These are phyloP conservation scores for Neocrepidodera transversa DNA, from an alignment of 2,888 invertebrate species.

Conservation along the genomic window DNA sequence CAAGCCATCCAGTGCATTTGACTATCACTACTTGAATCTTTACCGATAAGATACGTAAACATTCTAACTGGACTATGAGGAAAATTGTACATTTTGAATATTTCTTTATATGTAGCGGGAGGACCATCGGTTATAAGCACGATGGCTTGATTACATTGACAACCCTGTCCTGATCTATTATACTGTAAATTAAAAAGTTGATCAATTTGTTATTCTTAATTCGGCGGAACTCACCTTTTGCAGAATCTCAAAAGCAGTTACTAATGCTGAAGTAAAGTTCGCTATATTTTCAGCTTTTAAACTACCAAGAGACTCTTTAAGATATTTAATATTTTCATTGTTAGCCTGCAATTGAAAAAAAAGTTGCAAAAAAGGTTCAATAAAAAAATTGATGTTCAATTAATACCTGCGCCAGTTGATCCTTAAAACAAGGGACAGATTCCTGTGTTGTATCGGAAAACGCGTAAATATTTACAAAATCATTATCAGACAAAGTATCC, in stretches of 20 bases:
- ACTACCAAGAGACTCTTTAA: slow-evolving; percentile 78
- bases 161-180: slow-evolving; percentile 83
- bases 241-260: slow-evolving; percentile 89
- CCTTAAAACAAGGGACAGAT: slow-evolving; percentile 89
- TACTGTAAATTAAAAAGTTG: slow-evolving; percentile 63
- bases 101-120: slow-evolving; percentile 70
- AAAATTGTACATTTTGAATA: slow-evolving; percentile 83
- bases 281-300: slow-evolving; percentile 82
- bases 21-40: slow-evolving; percentile 85
- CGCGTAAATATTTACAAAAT: slow-evolving; percentile 93
- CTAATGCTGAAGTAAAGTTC: slow-evolving; percentile 92
- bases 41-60: slow-evolving; percentile 95
- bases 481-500: slow-evolving; percentile 95
- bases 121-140: slow-evolving; percentile 97
- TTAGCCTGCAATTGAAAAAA: slow-evolving; percentile 67
- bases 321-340: slow-evolving; percentile 80
- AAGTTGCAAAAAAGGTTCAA: too few relatives aligned
- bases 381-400: too few relatives aligned
- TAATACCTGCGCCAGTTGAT: slow-evolving; percentile 83
- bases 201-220: neutral
- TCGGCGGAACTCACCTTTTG: slow-evolving; percentile 80
- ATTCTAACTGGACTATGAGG: slow-evolving; percentile 93
- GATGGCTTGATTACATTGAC: slow-evolving; percentile 97
- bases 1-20: slow-evolving; percentile 96
- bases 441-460: slow-evolving; percentile 86